Evolutionary conservation across 1,140 invertebrate genomes (phyloP).

Genomic region (Hestina assimilis): DNA sequence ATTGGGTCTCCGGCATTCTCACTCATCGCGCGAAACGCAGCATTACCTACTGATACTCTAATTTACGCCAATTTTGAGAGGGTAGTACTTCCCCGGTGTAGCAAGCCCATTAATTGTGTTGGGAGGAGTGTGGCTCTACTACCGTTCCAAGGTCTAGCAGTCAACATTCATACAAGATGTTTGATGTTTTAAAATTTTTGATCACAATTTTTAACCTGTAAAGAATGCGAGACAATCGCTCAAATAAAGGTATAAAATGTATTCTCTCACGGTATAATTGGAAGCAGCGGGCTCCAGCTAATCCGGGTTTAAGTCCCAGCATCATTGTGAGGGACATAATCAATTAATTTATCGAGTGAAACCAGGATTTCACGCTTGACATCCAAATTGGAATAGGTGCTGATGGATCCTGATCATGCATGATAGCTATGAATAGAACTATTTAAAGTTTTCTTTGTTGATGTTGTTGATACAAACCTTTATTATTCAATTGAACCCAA

Average conservation of each 20-base stretch:
- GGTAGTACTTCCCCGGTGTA: too few species aligned
- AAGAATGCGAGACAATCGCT: background rate
- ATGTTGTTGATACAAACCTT: background rate
- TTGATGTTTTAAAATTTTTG: background rate
- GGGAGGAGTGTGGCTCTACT: too few species aligned
- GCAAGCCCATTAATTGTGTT: too few species aligned
- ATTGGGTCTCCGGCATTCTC: too few species aligned
- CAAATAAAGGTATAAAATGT: background rate
- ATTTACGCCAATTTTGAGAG: too few species aligned
- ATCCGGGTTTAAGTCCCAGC: slow-evolving; percentile 47
- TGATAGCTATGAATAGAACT: background rate
- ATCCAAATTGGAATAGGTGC: slow-evolving; percentile 14
- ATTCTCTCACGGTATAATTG: slow-evolving; percentile 50
- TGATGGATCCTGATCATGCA: slow-evolving; percentile 3
- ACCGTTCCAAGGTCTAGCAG: too few species aligned
- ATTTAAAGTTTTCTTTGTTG: background rate
- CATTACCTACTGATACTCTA: too few species aligned
- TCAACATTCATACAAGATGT: too few species aligned
- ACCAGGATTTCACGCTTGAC: slow-evolving; percentile 44
- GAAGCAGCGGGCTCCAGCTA: slow-evolving; percentile 46
- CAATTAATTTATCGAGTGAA: slow-evolving; percentile 60
- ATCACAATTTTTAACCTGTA: background rate
- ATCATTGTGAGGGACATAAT: slow-evolving; percentile 52
- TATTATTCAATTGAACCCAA: too few species aligned
- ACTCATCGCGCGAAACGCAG: too few species aligned